Base-by-base conservation (phyloP, 2,797 vertebrate genomes). In the Eleutherodactylus coqui region DNA sequence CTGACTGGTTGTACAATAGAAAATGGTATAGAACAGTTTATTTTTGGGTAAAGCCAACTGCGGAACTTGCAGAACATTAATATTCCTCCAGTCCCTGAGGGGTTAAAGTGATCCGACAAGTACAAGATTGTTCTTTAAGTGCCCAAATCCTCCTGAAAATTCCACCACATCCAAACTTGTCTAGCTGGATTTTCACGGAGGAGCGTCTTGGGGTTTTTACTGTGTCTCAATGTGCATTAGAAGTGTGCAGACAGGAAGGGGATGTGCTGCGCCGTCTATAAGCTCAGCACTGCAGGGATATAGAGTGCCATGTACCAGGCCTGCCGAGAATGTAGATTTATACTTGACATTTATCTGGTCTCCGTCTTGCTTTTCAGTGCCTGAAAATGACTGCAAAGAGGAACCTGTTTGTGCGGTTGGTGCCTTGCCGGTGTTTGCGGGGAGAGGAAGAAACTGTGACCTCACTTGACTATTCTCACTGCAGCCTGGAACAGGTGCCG, bases 401-500 rank as follows among this genome's bases (percentile, higher is more conserved):
- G 90, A 99, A 96, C 91, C 92, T 99, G 91, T 96, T 99, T 92
- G 96, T 98, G 94, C 97, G 98, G 88, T 95, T 99, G 93, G 97
- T 99, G 93, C 97, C 97, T 49, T 99, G 98, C 95, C 97, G 97
- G 92, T 99, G 98, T 91, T 94, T 99, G 84, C 96, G 97, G 85
- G 98, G 98, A 72, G 98, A 99, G 92, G 98, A 99, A 93, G 98
- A 99, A 95, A 93, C 96, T 0, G 95, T 99, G 83, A 99, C 98
- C 92, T 95, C 95, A 2, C 95, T 99, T 90, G 98, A 99, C 95
- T 99, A 99, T 94, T 99, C 98, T 91, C 98, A 99, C 91, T 98
- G 97, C 94, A 99, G 98, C 95, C 96, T 99, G 95, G 98, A 99
- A 92, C 97, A 97, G 86, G 98, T 99, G 94, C 98, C 98, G 89